Evolutionary conservation across 2,888 invertebrate genomes (phyloP).

Genomic region (Miltochrista miniata): DNA sequence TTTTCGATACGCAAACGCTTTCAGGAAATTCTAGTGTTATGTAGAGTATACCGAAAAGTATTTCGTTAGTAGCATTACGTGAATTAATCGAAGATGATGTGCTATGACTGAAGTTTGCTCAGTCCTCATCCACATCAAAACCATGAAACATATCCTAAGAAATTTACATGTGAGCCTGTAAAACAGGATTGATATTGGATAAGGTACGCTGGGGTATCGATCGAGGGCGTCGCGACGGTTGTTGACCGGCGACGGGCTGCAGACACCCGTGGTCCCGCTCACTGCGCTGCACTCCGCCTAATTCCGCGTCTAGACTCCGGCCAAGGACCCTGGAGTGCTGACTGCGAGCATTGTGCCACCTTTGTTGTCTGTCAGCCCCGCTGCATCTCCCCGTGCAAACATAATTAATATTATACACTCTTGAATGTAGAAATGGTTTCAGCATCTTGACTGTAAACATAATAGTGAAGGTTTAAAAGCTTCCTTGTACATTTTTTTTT

Average conservation of each 20-base stretch:
- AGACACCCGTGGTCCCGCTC: slow-evolving; percentile 26
- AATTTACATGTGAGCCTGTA: slow-evolving; percentile 4
- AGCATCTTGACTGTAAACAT: too few species aligned
- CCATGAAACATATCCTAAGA: not conserved
- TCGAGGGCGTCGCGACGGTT: slow-evolving; percentile 40
- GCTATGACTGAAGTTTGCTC: too few species aligned
- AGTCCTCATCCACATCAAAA: too few species aligned
- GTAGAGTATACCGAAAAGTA: too few species aligned
- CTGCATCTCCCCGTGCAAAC: slow-evolving; percentile 6
- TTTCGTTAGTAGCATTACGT: too few species aligned
- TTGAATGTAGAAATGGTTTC: not conserved
- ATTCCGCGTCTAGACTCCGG: slow-evolving; percentile 58
- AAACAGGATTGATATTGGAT: too few species aligned
- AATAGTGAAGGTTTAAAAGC: too few species aligned
- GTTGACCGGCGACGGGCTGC: slow-evolving; percentile 43
- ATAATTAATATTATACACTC: too few species aligned
- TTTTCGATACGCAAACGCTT: too few species aligned
- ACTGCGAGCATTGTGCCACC: slow-evolving; percentile 35
- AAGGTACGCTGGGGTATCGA: slow-evolving; percentile 32
- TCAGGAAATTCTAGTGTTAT: too few species aligned
- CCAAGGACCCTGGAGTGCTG: slow-evolving; percentile 44
- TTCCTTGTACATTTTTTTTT: too few species aligned
- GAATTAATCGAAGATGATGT: too few species aligned
- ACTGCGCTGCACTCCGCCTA: slow-evolving; percentile 33
- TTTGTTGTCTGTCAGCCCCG: slow-evolving; percentile 40